Conservation (phyloP, 2,888 invertebrate species). For the Elysia crispata region DNA sequence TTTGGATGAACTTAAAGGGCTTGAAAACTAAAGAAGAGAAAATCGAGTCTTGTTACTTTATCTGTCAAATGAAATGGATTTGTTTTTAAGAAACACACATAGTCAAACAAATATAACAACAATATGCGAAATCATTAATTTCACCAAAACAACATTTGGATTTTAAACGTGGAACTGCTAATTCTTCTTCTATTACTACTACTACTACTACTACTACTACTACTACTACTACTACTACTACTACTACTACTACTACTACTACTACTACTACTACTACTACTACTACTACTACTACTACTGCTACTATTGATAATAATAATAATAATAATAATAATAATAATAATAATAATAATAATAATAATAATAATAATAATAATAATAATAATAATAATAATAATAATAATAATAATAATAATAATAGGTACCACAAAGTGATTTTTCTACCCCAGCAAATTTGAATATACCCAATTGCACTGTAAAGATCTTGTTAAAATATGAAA, state of each 20-base stretch:
- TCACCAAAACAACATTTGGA: background rate
- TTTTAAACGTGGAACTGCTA: background rate
- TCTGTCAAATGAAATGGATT: too few relatives aligned
- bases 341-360: background rate
- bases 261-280: background rate
- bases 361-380: background rate
- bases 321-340: background rate
- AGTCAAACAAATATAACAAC: too few relatives aligned
- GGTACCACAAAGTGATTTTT: too few relatives aligned
- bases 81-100: too few relatives aligned
- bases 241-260: background rate
- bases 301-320: background rate
- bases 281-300: background rate
- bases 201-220: background rate
- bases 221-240: background rate
- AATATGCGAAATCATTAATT: background rate
- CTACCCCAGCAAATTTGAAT: too few relatives aligned
- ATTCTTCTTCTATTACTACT: constrained; percentile 1
- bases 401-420: too few relatives aligned
- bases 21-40: too few relatives aligned
- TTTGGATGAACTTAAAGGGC: too few relatives aligned
- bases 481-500: background rate
- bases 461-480: too few relatives aligned
- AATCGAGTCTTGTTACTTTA: too few relatives aligned
- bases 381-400: background rate